Conservation (phyloP, 2,888 invertebrate species). For the Bimastos eiseni region DNA sequence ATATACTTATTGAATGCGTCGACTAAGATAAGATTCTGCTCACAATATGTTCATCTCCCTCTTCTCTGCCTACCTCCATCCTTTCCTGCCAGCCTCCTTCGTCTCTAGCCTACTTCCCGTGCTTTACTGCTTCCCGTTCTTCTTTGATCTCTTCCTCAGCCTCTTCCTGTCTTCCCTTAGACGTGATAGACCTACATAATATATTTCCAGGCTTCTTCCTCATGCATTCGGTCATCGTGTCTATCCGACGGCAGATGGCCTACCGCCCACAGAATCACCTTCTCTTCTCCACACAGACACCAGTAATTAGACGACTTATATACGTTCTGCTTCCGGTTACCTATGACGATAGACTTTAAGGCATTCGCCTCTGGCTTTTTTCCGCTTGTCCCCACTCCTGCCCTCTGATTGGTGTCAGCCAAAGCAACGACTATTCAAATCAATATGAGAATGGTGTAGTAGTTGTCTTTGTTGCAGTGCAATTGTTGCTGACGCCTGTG, state of each 20-base stretch:
- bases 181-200: no score
- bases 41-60: no score
- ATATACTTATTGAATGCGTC: no score
- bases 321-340: neutral
- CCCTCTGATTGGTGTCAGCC: neutral
- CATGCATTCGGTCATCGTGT: neutral
- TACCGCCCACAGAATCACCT: no score
- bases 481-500: neutral
- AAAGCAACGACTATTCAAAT: neutral
- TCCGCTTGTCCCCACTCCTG: neutral
- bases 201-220: neutral
- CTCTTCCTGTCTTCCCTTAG: no score
- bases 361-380: neutral
- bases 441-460: neutral
- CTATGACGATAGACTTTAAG: neutral
- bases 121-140: neutral
- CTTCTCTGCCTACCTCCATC: no score
- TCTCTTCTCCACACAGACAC: neutral
- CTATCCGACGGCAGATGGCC: neutral
- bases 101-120: no score
- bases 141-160: no score
- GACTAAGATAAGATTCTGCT: no score
- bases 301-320: neutral
- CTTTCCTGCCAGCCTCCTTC: no score
- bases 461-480: neutral